These are phyloP conservation scores for Drepanosiphum platanoidis DNA, from an alignment of 2,888 invertebrate genomes.

Conservation along the genomic window DNA sequence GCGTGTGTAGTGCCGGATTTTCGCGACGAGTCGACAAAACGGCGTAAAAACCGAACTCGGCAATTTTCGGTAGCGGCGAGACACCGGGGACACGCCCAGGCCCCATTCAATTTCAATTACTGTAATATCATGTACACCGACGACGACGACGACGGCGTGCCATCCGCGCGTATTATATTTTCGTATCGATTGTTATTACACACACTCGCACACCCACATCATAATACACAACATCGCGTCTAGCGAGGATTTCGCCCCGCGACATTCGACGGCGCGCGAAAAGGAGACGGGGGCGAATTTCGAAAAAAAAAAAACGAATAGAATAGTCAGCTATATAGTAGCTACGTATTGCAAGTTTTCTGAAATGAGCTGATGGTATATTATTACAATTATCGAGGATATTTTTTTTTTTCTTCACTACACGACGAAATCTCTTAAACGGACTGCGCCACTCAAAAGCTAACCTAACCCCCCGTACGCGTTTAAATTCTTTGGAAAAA, in stretches of 20 bases:
- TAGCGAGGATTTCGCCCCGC: neutral
- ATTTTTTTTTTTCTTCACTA: no score
- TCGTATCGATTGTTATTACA: neutral
- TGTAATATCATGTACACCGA: neutral
- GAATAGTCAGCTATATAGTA: no score
- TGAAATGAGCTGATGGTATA: no score
- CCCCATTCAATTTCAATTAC: slow-evolving; percentile 33
- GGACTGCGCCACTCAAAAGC: no score
- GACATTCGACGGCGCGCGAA: neutral
- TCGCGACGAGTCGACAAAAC: slow-evolving; percentile 25
- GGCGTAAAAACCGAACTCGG: slow-evolving; percentile 37
- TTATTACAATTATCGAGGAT: no score
- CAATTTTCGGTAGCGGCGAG: slow-evolving; percentile 12
- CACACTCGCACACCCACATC: neutral
- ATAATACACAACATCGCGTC: neutral
- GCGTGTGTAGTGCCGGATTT: slow-evolving; percentile 23
- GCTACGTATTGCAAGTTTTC: no score
- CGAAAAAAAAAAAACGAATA: no score
- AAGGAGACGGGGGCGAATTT: no score
- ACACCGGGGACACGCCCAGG: slow-evolving; percentile 49
- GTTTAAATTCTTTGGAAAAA: no score
- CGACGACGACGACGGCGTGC: neutral
- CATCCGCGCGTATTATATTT: no score
- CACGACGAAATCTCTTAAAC: no score
- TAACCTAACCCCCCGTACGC: no score